These are phyloP conservation scores for Rhegmatorhina hoffmannsi DNA, from an alignment of 2,113 vertebrate genomes.

Conservation along the genomic window DNA sequence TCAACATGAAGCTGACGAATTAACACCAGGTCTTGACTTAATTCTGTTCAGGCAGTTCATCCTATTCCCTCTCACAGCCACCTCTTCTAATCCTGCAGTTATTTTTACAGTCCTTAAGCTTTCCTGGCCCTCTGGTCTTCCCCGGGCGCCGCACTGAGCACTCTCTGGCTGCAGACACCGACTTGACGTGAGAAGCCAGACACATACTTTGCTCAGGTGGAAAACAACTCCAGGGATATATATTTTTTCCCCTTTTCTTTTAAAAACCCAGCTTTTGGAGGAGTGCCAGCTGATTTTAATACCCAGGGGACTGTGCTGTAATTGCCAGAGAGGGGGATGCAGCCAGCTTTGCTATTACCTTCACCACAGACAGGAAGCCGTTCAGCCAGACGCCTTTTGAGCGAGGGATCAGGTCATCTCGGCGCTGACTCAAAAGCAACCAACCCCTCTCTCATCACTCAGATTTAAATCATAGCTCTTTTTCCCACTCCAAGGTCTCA, in stretches of 20 bases:
- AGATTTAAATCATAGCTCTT: slow-evolving; percentile 26
- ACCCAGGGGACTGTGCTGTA: neutral
- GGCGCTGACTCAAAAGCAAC: neutral
- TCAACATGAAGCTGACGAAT: neutral
- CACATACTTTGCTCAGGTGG: neutral
- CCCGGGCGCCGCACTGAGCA: accelerated
- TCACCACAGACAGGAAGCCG: neutral
- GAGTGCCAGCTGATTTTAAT: neutral
- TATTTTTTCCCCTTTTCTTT: neutral
- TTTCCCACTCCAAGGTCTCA: slow-evolving; percentile 23
- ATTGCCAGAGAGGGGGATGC: neutral
- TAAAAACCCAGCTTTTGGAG: neutral
- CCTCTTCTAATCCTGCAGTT: neutral
- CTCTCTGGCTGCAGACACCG: neutral
- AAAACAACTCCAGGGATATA: neutral
- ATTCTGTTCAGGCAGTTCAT: neutral
- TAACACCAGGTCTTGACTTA: neutral
- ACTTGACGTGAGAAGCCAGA: accelerated
- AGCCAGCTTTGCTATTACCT: slow-evolving; percentile 12
- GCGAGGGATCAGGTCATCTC: neutral
- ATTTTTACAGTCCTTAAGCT: neutral
- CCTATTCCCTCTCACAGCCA: neutral
- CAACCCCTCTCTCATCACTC: neutral
- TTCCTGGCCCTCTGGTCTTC: neutral
- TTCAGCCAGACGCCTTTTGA: neutral